Evolutionary conservation across 2,888 invertebrate genomes (phyloP).

Genomic region (Euplexia lucipara): DNA sequence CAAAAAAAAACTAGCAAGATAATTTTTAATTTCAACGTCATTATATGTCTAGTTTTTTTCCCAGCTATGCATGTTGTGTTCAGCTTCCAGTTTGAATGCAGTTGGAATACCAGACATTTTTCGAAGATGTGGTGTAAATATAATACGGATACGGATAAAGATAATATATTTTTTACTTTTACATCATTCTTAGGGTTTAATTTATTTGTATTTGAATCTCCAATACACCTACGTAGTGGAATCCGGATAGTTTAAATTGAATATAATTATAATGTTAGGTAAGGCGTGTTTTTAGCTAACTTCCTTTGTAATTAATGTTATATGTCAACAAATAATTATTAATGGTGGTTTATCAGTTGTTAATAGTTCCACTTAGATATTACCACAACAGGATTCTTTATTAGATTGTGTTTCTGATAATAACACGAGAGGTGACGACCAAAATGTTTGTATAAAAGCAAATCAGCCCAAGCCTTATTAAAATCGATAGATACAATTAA

Average conservation of each 20-base stretch:
- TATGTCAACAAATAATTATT: conserved; percentile 6
- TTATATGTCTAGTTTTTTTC: no score
- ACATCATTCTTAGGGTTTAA: background rate
- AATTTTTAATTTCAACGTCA: no score
- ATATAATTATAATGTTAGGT: background rate
- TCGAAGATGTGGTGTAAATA: background rate
- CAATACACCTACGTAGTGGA: background rate
- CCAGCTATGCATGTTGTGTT: no score
- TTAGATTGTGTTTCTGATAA: background rate
- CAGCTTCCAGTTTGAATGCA: no score
- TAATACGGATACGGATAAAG: background rate
- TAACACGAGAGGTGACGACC: no score
- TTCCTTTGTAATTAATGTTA: background rate
- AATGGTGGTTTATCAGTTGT: conserved; percentile 1
- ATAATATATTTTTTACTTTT: background rate
- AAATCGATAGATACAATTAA: no score
- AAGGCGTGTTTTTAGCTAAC: conserved; percentile 6
- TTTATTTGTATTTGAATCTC: background rate
- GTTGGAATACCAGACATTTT: no score
- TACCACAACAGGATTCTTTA: conserved; percentile 6
- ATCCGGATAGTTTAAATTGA: background rate
- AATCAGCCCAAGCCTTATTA: no score
- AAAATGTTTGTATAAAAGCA: background rate
- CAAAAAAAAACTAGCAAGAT: no score
- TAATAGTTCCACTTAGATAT: conserved; percentile 24